These are phyloP conservation scores for Dicyrtomina minuta DNA, from an alignment of 2,888 invertebrate species.

Conservation along the genomic window DNA sequence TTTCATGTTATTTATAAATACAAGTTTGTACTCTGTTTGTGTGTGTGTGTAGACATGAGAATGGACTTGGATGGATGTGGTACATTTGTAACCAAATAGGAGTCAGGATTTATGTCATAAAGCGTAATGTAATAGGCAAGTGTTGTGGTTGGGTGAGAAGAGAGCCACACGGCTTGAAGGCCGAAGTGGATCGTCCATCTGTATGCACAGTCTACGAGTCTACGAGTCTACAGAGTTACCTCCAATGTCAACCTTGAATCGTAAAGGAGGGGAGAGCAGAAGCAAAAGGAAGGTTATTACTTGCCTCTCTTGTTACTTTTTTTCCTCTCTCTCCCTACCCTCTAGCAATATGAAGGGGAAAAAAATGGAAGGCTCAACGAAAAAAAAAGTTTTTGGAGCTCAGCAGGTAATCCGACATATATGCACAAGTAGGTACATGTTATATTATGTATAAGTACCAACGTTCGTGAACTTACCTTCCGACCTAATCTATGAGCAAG, in stretches of 20 bases:
- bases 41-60: too few species aligned
- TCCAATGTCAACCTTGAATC: constrained; percentile 36
- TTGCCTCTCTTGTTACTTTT: constrained; percentile 22
- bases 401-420: too few species aligned
- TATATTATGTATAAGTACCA: neutral
- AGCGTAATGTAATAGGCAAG: neutral
- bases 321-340: constrained; percentile 20
- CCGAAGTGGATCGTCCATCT: constrained; percentile 2
- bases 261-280: constrained; percentile 29
- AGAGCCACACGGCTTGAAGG: constrained; percentile 29
- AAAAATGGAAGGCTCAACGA: constrained; percentile 17
- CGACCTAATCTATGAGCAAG: too few species aligned
- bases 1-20: too few species aligned
- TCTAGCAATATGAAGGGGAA: constrained; percentile 19
- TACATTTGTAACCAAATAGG: too few species aligned
- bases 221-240: constrained; percentile 14
- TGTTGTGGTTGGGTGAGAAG: constrained; percentile 28
- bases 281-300: constrained; percentile 26
- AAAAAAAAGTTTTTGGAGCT: too few species aligned
- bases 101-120: too few species aligned
- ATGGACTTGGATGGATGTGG: too few species aligned
- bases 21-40: too few species aligned
- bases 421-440: neutral
- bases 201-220: neutral
- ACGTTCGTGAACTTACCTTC: too few species aligned